phyloP scores from a whole-genome alignment of 1,140 invertebrate species.

The Eriocheir sinensis region DNA sequence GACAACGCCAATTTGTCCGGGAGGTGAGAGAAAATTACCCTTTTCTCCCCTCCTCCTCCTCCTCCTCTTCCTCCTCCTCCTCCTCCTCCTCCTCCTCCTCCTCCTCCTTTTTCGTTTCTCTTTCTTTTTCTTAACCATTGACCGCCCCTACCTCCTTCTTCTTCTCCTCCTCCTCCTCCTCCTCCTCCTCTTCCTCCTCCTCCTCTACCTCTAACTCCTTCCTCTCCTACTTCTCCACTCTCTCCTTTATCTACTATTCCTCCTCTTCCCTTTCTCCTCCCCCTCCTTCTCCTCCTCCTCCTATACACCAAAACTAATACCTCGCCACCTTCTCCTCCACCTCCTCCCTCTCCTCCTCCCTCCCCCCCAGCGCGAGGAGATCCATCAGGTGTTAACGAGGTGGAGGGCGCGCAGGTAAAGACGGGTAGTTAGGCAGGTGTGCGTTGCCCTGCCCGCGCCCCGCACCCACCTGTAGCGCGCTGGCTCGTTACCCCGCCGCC shows the following conservation, averaged over 20 bases:
- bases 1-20: constrained; percentile 52
- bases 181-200: not conserved
- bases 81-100: not conserved
- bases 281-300: not conserved
- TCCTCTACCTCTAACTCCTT: not conserved
- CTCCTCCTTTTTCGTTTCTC: not conserved
- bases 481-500: constrained; percentile 39
- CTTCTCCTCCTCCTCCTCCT: not conserved
- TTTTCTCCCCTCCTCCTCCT: not conserved
- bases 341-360: not conserved
- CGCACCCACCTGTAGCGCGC: constrained; percentile 60
- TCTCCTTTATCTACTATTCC: not conserved
- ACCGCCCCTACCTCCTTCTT: not conserved
- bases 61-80: not conserved
- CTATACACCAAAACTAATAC: not conserved
- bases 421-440: constrained; percentile 58
- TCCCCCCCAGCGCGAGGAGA: constrained; percentile 21
- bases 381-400: constrained; percentile 70
- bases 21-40: not conserved
- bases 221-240: no score
- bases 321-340: not conserved
- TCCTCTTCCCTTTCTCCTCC: not conserved
- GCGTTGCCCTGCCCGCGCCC: constrained; percentile 56
- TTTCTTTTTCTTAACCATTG: not conserved
- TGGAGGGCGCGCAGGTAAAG: constrained; percentile 68